Evolutionary conservation across 2,113 vertebrate genomes (phyloP).

Genomic region (Nerophis ophidion): DNA sequence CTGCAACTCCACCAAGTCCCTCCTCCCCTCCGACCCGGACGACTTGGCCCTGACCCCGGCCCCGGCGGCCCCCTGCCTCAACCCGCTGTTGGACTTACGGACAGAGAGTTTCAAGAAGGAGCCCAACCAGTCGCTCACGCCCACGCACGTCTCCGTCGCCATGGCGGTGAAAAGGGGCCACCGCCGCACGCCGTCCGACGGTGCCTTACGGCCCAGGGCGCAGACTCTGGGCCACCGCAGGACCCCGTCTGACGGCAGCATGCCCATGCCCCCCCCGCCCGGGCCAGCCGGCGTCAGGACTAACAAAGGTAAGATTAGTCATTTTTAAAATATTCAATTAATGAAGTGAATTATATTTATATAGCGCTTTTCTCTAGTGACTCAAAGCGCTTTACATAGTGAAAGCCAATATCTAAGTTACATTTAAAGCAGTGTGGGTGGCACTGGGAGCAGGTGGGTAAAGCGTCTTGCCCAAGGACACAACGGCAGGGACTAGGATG

Average conservation of each 20-base stretch:
- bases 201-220: constrained; percentile 75
- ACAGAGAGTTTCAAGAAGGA: constrained; percentile 88
- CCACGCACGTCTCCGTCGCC: constrained; percentile 79
- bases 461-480: too few species aligned
- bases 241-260: constrained; percentile 73
- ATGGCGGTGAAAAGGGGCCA: constrained; percentile 74
- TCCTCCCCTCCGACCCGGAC: constrained; percentile 82
- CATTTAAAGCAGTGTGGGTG: too few species aligned
- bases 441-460: too few species aligned
- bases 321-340: too few species aligned
- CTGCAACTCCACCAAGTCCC: constrained; percentile 87
- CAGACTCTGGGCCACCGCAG: constrained; percentile 69
- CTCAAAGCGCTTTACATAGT: too few species aligned
- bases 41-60: constrained; percentile 64
- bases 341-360: too few species aligned
- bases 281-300: constrained; percentile 23
- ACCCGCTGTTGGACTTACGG: constrained; percentile 82
- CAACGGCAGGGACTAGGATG: too few species aligned
- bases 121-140: constrained; percentile 85
- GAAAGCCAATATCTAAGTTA: too few species aligned
- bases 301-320: constrained; percentile 47
- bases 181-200: constrained; percentile 81
- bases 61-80: constrained; percentile 50
- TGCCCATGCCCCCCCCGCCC: constrained; percentile 64
- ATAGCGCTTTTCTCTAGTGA: too few species aligned